These are phyloP conservation scores for Berghia stephanieae DNA, from an alignment of 1,140 invertebrate genomes.

Conservation along the genomic window DNA sequence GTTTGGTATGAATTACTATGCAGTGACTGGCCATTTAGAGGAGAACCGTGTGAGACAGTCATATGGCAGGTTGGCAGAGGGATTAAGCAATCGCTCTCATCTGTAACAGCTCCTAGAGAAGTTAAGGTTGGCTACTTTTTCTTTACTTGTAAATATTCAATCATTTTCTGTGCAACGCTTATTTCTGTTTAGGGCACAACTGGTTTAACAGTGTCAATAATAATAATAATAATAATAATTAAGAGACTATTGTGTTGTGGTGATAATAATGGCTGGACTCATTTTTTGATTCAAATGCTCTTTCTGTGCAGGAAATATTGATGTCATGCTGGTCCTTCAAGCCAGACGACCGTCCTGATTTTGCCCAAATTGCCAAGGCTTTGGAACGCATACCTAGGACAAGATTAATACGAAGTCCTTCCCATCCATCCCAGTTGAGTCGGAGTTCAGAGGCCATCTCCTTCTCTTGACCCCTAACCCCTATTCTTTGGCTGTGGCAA, in stretches of 20 bases:
- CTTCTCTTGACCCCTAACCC: constrained; percentile 34
- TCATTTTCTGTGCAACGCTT: neutral
- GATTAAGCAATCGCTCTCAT: constrained; percentile 93
- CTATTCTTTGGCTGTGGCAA: too few species aligned
- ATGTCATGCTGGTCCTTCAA: constrained; percentile 96
- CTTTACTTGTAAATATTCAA: neutral
- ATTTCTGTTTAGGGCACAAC: neutral
- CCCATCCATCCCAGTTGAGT: constrained; percentile 79
- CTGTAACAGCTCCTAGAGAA: constrained; percentile 93
- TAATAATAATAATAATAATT: neutral
- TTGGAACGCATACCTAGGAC: constrained; percentile 90
- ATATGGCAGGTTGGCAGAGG: constrained; percentile 98
- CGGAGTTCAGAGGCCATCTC: constrained; percentile 60
- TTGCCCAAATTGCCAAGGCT: constrained; percentile 82
- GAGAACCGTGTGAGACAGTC: constrained; percentile 90
- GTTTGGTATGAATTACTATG: constrained; percentile 98
- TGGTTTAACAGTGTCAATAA: neutral
- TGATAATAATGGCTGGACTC: neutral
- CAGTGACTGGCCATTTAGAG: constrained; percentile 95
- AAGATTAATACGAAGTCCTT: constrained; percentile 93
- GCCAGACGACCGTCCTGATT: constrained; percentile 86
- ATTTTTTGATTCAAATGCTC: constrained; percentile 37
- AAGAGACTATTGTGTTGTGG: neutral
- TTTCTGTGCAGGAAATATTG: constrained; percentile 83
- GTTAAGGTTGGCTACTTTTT: constrained; percentile 80